Conservation (phyloP, 2,888 invertebrate genomes). For the Arrhopalites spinosus region DNA sequence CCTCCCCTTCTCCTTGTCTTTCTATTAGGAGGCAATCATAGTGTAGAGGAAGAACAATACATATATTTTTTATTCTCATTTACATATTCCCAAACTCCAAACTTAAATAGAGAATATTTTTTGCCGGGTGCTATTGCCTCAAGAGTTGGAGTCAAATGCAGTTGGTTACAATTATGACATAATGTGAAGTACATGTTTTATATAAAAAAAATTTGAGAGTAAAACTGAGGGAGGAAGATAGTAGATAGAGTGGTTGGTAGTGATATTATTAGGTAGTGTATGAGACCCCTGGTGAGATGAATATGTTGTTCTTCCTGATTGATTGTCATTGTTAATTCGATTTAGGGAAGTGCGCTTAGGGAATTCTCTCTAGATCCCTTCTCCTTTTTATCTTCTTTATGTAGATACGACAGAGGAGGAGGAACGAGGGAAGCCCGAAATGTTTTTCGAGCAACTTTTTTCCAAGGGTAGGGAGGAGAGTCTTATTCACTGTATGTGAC, state of each 20-base stretch:
- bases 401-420: background rate
- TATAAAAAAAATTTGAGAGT: background rate
- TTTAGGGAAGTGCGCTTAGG: constrained; percentile 41
- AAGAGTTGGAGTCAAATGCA: too few relatives aligned
- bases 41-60: background rate
- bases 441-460: background rate
- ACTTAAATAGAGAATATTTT: background rate
- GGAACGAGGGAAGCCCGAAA: background rate
- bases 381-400: constrained; percentile 40
- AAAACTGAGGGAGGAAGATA: too few relatives aligned
- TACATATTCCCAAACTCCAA: background rate
- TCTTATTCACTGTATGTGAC: too few relatives aligned
- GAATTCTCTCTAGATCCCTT: constrained; percentile 35
- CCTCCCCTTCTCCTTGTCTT: background rate
- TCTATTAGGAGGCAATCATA: background rate
- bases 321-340: constrained; percentile 41
- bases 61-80: background rate
- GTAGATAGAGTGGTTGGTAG: background rate
- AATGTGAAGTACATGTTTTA: background rate
- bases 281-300: constrained; percentile 38
- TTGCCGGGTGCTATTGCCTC: too few relatives aligned
- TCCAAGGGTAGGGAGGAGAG: constrained; percentile 7
- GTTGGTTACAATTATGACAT: too few relatives aligned
- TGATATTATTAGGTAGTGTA: constrained; percentile 20
- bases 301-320: constrained; percentile 40